Evolutionary conservation across 2,888 invertebrate genomes (phyloP), one percentile per base, ranked within the genome.

Genomic region (Sipha maydis): DNA sequence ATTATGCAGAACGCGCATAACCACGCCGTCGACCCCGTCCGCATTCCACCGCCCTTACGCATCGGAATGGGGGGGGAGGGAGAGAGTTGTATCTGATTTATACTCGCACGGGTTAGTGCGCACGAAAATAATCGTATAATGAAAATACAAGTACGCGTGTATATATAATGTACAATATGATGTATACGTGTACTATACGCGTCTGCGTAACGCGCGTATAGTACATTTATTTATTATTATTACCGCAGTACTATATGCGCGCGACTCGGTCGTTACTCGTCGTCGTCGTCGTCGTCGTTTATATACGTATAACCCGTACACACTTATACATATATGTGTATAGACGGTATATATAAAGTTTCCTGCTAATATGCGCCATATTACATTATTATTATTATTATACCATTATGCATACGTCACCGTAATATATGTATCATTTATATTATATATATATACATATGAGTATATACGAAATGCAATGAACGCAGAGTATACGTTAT

Each of bases 31-130:
- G n/a, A n/a, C 19, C 21, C 67, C 34, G n/a, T 31, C 69, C n/a
- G 7, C 48, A 5, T 11, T 34, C 21, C 17, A 0, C 38, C 19
- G 9, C 3, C 48, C 48, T 14, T 14, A 0, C 14, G 7, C 14
- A 5, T 9, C 56, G 5, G 34, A 25, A 4, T 48, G 0, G 14
- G 25, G 19, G 3, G 21, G 54, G 38, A 71, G 3, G 14, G 14
- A 48, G 54, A 86, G 69, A 77, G 85, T 85, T 41, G 48, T 69
- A 34, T 21, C 71, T 86, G 85, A 86, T 86, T 86, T 86, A 86
- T 86, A 86, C 38, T 73, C 69, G 71, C 79, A 86, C 86, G 86
- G 86, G 79, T 86, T 31, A 28, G 71, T 80, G 86, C 79, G 21
- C 86, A 61, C 38, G 79, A 67, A 76, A 84, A 84, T 28, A 75